Base-by-base conservation (phyloP, 2,888 invertebrate species). In the Apamea epomidion region DNA sequence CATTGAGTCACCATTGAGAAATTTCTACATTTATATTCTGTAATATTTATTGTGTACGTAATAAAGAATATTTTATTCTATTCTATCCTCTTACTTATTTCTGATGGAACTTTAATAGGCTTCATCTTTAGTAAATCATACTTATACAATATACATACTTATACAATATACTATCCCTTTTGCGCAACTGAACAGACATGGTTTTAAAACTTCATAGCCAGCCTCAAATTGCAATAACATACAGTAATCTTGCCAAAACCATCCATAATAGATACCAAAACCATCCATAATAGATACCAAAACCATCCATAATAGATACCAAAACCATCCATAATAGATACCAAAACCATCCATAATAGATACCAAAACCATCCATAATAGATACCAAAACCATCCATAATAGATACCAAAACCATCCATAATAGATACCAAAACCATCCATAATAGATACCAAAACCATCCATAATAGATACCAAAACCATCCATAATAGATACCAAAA, bases 261-360 rank as follows among this genome's bases (percentile, higher is more conserved):
- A 18, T 37, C 16, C 10, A 60, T 60, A 76, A 54, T 2, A 48
- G 18, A 74, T 58, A 48, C 18, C 5, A 14, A 48, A 82, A 75
- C n/a, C n/a, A n/a, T n/a, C 16, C 10, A 60, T 60, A 76, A 54
- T 2, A 48, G 18, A 74, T 58, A 48, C 18, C 5, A 14, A 48
- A 82, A 75, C n/a, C n/a, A n/a, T n/a, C 16, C 10, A 60, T 60
- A 76, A 54, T 2, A 48, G 18, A 74, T 58, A 48, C 18, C 5
- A 14, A 48, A 82, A 75, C n/a, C n/a, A n/a, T n/a, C 16, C 10
- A 60, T 60, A 76, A 54, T 2, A 48, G 18, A 74, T 58, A 48
- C 18, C 5, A 14, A 48, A 82, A 75, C n/a, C n/a, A n/a, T n/a
- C 16, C 10, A 60, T 60, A 76, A 54, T 2, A 48, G 18, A 74